A percentile compares a stretch with the other conserved stretches of the same genome.
phyloP scores from a whole-genome alignment of 2,113 vertebrate species.

The Madoqua kirkii region DNA sequence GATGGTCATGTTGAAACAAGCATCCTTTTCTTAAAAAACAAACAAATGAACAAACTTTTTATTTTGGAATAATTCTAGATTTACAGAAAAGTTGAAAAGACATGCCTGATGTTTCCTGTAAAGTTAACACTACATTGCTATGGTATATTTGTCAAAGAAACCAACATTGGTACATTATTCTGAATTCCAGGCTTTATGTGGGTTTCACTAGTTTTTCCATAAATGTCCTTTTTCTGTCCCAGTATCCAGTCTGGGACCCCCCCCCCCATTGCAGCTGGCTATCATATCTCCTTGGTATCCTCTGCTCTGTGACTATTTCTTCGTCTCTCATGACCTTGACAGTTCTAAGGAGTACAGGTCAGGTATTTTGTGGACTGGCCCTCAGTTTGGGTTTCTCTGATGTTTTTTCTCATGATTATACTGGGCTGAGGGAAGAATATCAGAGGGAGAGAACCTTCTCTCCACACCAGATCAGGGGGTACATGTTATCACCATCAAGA shows the following conservation, averaged over 20 bases:
- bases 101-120: neutral
- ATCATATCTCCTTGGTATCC: neutral
- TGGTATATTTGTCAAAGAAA: neutral
- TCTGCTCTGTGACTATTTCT: neutral
- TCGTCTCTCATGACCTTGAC: neutral
- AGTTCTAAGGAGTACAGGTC: neutral
- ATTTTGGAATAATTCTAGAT: slow-evolving; percentile 14
- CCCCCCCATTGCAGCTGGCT: neutral
- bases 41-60: neutral
- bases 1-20: neutral
- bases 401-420: neutral
- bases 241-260: neutral
- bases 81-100: neutral
- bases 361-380: neutral
- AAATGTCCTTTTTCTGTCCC: neutral
- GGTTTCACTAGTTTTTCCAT: neutral
- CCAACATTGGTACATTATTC: neutral
- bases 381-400: neutral
- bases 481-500: fast-evolving
- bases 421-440: neutral
- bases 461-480: neutral
- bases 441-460: neutral
- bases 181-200: neutral
- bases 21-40: neutral
- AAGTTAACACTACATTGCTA: neutral